Conservation (phyloP, 2,113 vertebrate species). For the Fulica atra region DNA sequence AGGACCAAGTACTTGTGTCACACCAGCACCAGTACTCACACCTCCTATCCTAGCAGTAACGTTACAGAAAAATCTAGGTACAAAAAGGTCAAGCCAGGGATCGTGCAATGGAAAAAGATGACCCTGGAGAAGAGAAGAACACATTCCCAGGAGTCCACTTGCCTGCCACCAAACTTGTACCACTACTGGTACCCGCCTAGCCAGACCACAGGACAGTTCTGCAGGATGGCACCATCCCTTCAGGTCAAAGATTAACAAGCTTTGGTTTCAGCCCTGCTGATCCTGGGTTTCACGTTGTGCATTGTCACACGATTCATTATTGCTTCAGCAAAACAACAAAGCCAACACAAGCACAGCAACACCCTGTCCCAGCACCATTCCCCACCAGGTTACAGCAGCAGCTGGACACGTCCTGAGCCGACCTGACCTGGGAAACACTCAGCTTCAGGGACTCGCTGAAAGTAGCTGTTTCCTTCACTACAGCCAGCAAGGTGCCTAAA, state of each 20-base stretch:
- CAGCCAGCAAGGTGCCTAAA: neutral
- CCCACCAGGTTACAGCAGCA: fast-evolving
- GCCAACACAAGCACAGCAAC: neutral
- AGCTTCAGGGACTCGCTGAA: neutral
- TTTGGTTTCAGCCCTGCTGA: neutral
- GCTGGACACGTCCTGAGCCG: neutral
- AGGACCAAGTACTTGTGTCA: neutral
- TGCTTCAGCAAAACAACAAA: neutral
- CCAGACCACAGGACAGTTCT: neutral
- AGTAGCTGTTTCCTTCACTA: neutral
- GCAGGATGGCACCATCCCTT: neutral
- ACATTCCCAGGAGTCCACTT: neutral
- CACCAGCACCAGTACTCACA: too few species aligned
- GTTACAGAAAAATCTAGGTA: neutral
- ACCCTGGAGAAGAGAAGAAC: neutral
- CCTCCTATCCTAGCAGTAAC: neutral
- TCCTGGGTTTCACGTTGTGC: neutral
- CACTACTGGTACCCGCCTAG: too few species aligned
- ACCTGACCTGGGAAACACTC: neutral
- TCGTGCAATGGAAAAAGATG: neutral
- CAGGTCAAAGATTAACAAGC: neutral
- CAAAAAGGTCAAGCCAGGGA: neutral
- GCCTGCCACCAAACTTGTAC: neutral
- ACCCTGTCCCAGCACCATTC: neutral
- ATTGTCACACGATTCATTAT: neutral